Evolutionary conservation across 2,888 invertebrate species (phyloP).

Genomic region (Caenorhabditis sp.): DNA sequence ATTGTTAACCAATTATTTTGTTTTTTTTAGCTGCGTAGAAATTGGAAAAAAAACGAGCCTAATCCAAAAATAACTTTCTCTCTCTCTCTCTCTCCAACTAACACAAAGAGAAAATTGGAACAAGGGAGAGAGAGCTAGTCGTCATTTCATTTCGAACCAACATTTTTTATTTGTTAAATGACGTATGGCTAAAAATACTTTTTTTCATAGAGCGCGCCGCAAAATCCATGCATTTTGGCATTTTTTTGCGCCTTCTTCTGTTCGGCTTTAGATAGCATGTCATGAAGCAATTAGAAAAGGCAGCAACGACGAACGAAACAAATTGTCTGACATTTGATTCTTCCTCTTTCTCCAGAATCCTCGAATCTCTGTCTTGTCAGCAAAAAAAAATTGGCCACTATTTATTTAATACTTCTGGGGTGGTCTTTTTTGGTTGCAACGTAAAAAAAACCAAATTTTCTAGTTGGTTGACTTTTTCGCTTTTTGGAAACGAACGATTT

Average conservation of each 20-base stretch:
- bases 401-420: not conserved
- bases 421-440: not conserved
- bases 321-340: conserved; percentile 22
- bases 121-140: too few relatives aligned
- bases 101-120: too few relatives aligned
- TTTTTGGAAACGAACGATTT: not conserved
- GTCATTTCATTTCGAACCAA: conserved; percentile 3
- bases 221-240: not conserved
- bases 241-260: not conserved
- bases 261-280: conserved; percentile 15
- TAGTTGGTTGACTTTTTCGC: not conserved
- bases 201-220: not conserved
- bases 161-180: not conserved
- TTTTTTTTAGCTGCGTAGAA: too few relatives aligned
- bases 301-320: conserved; percentile 7
- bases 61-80: too few relatives aligned
- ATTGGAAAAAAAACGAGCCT: too few relatives aligned
- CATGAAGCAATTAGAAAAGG: conserved; percentile 27
- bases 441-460: not conserved
- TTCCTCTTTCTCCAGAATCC: not conserved
- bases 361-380: too few relatives aligned
- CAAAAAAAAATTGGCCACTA: not conserved
- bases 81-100: too few relatives aligned
- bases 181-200: not conserved
- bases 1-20: too few relatives aligned